A percentile compares a stretch with the other conserved stretches of the same genome.
phyloP scores from a whole-genome alignment of 2,888 invertebrate species.

The Anodontia alba region DNA sequence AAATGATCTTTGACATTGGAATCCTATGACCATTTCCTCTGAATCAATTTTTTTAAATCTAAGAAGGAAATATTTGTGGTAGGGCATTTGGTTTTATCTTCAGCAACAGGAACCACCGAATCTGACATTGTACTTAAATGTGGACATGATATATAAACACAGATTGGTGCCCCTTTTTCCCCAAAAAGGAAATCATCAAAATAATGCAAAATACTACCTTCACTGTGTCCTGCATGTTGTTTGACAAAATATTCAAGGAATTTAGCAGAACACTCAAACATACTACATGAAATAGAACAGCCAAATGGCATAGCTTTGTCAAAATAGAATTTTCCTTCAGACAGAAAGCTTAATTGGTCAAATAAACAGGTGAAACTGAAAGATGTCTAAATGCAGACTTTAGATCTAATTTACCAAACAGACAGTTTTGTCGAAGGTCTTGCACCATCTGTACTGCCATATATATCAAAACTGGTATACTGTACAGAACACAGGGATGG shows the following conservation, averaged over 20 bases:
- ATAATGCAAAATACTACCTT: not conserved
- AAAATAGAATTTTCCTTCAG: slow-evolving; percentile 21
- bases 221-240: not conserved
- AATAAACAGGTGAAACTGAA: not conserved
- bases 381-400: slow-evolving; percentile 21
- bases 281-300: not conserved
- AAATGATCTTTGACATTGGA: not conserved
- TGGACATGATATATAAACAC: not conserved
- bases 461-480: not conserved
- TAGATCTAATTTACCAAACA: slow-evolving; percentile 21
- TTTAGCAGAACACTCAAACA: not conserved
- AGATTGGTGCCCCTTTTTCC: not conserved
- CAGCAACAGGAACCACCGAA: not conserved
- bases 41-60: slow-evolving; percentile 27
- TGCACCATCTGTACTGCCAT: not conserved
- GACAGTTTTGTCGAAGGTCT: not conserved
- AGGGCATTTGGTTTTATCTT: not conserved
- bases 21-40: slow-evolving; percentile 22
- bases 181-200: not conserved
- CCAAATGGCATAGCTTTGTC: too few relatives aligned
- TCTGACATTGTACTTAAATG: not conserved
- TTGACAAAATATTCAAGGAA: not conserved
- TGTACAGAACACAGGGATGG: slow-evolving; percentile 6
- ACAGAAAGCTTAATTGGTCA: not conserved
- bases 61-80: not conserved